Evolutionary conservation across 2,888 invertebrate genomes (phyloP), one percentile per base, ranked within the genome.

Genomic region (Dasysyrphus tricinctus): DNA sequence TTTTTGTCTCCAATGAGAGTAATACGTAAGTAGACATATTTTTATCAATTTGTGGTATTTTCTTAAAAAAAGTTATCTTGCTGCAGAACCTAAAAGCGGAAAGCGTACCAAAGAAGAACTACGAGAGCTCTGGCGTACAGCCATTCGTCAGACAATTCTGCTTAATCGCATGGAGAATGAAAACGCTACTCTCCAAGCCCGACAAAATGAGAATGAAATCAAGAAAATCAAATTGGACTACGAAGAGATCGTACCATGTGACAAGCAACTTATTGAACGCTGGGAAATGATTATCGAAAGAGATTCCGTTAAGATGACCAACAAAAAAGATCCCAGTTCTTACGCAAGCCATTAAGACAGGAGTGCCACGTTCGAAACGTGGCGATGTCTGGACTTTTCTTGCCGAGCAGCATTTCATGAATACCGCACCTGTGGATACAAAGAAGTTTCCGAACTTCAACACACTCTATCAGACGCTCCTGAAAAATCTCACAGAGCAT

Each of bases 161-260:
- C 93, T 99, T 0, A 97, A 98, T 34, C 94, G 98, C 88, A 98
- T 99, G 98, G 98, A 99, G 91, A 98, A 96, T 88, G 98, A 99
- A 92, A 99, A 99, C 91, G 96, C 96, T 2, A 95, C 95, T 90
- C 93, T 98, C 0, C 78, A 92, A 95, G 97, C 96, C 63, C 95
- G 95, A 83, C 97, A 97, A 93, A 97, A 98, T 91, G 97, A 97
- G 59, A 97, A 97, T 69, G 96, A 97, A 0, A 95, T 97, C 14
- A 97, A 98, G 88, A 94, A 98, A 63, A 96, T 97, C 85, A 98
- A 98, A 93, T 92, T 98, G 87, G 97, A 98, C 91, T 99, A 99
- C 91, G 96, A 96, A 75, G 98, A 98, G 91, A 94, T 98, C 79
- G 96, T 96, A 8, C 94, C 94, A 0, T 95, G 95, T 86, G 95